Evolutionary conservation across 1,140 invertebrate genomes (phyloP).

Genomic region (Drosophila repletoides): DNA sequence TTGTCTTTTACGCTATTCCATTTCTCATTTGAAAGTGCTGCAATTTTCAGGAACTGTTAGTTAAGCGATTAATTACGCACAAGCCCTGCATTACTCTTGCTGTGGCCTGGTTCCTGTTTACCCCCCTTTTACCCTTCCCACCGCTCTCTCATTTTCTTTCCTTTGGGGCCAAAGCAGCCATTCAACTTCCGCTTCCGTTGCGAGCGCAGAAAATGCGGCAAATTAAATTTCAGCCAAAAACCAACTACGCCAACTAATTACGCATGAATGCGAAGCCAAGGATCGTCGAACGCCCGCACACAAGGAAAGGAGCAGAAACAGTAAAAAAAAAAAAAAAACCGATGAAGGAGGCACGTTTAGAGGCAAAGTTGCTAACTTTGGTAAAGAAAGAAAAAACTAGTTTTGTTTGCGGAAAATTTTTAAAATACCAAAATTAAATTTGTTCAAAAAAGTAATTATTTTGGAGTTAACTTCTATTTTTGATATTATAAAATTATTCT

Average conservation of each 20-base stretch:
- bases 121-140: not conserved
- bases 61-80: constrained; percentile 75
- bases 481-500: too few relatives aligned
- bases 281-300: constrained; percentile 45
- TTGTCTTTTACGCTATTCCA: constrained; percentile 33
- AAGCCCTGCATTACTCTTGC: constrained; percentile 44
- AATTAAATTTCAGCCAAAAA: constrained; percentile 68
- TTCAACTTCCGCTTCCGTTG: constrained; percentile 35
- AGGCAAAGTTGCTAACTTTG: too few relatives aligned
- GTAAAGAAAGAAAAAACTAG: too few relatives aligned
- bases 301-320: constrained; percentile 31
- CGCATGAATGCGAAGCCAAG: constrained; percentile 75
- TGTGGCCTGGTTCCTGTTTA: not conserved
- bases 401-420: too few relatives aligned
- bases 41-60: constrained; percentile 60
- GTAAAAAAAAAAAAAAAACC: not conserved
- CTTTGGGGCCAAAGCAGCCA: constrained; percentile 7
- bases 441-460: too few relatives aligned
- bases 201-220: constrained; percentile 47
- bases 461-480: too few relatives aligned
- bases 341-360: not conserved
- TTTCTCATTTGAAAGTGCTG: constrained; percentile 31
- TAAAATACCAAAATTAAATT: too few relatives aligned
- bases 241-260: constrained; percentile 74
- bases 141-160: not conserved